Evolutionary conservation across 2,888 invertebrate genomes (phyloP).

Genomic region (Agrotis clavis): DNA sequence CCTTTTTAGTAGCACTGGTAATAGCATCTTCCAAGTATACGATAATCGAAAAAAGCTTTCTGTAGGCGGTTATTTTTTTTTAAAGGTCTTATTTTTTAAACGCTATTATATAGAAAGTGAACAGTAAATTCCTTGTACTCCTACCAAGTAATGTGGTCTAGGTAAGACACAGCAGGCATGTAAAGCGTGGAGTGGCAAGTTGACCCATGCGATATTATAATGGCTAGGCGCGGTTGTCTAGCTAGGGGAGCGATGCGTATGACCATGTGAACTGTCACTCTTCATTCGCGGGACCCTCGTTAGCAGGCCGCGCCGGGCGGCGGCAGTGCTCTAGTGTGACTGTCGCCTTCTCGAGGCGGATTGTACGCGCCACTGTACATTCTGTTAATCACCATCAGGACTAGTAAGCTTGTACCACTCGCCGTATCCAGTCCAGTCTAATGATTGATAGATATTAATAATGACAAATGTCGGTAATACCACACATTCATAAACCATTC

Average conservation of each 20-base stretch:
- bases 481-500: too few relatives aligned
- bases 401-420: background rate
- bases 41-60: too few relatives aligned
- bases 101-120: too few relatives aligned
- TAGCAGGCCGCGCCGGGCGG: background rate
- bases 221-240: background rate
- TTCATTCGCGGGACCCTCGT: constrained; percentile 5
- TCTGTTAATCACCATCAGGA: background rate
- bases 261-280: constrained; percentile 16
- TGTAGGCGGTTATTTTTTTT: too few relatives aligned
- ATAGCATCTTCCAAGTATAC: too few relatives aligned
- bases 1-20: too few relatives aligned
- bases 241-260: constrained; percentile 14
- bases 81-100: too few relatives aligned
- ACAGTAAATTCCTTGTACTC: too few relatives aligned
- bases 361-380: background rate
- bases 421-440: background rate
- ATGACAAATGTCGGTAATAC: too few relatives aligned
- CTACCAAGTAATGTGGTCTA: too few relatives aligned
- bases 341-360: background rate
- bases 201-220: background rate
- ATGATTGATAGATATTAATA: too few relatives aligned
- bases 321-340: background rate
- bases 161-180: too few relatives aligned
- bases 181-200: background rate